Conservation (phyloP, 2,113 vertebrate species). For the Hippocampus abdominalis region DNA sequence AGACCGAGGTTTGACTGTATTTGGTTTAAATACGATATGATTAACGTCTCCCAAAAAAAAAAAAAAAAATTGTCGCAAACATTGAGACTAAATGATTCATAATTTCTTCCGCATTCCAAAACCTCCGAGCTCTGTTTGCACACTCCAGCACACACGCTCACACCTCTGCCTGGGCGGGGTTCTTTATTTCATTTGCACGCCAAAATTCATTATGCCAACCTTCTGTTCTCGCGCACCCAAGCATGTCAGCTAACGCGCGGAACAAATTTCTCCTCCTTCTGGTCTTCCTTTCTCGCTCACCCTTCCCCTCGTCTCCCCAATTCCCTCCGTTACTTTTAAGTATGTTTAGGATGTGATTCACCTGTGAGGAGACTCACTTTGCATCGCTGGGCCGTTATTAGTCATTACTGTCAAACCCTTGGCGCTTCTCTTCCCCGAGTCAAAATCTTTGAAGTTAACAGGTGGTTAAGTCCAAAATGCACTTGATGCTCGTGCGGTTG, state of each 20-base stretch:
- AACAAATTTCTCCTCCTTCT: conserved; percentile 56
- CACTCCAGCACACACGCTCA: conserved; percentile 21
- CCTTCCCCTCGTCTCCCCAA: conserved; percentile 21
- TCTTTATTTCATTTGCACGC: conserved; percentile 68
- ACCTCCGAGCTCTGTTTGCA: conserved; percentile 7
- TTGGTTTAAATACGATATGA: no score
- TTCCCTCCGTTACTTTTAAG: conserved; percentile 50
- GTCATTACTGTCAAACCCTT: conserved; percentile 58
- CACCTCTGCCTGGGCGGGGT: conserved; percentile 53
- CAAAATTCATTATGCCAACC: conserved; percentile 72
- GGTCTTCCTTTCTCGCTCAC: conserved; percentile 28
- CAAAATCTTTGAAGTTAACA: conserved; percentile 52
- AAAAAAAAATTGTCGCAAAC: neutral
- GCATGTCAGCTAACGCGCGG: conserved; percentile 67
- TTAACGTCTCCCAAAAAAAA: neutral
- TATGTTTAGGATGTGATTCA: conserved; percentile 67
- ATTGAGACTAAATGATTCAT: neutral
- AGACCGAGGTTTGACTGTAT: no score
- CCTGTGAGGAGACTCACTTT: conserved; percentile 59
- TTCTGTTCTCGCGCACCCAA: conserved; percentile 64
- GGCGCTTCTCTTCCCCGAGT: conserved; percentile 25
- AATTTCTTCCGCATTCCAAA: neutral
- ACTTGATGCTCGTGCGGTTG: conserved; percentile 26
- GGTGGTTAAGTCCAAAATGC: conserved; percentile 50
- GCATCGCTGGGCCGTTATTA: conserved; percentile 57